phyloP scores from a whole-genome alignment of 2,888 invertebrate genomes.

The Ypsolopha scabrella region DNA sequence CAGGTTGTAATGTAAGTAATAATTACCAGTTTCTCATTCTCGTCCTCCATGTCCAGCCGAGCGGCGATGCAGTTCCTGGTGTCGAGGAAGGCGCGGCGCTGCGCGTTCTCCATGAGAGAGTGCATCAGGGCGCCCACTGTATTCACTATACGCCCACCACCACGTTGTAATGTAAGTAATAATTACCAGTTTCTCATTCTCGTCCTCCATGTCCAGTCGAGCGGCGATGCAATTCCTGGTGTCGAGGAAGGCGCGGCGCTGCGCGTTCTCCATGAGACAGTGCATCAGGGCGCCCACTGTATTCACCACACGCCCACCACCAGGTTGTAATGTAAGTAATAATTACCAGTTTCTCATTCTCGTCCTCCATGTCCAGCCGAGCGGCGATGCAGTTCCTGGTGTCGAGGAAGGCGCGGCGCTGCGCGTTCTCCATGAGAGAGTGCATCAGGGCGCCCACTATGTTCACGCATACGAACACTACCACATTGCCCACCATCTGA shows the following conservation, averaged over 20 bases:
- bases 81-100: slow-evolving; percentile 90
- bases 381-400: slow-evolving; percentile 93
- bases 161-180: slow-evolving; percentile 70
- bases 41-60: slow-evolving; percentile 93
- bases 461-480: slow-evolving; percentile 77
- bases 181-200: slow-evolving; percentile 90
- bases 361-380: slow-evolving; percentile 93
- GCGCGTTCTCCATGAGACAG: too few species aligned
- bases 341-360: slow-evolving; percentile 92
- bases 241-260: slow-evolving; percentile 90
- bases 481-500: slow-evolving; percentile 84
- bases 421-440: background rate
- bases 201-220: slow-evolving; percentile 93
- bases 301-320: too few species aligned
- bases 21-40: slow-evolving; percentile 92
- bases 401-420: slow-evolving; percentile 86
- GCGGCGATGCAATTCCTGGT: slow-evolving; percentile 93
- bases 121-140: too few species aligned
- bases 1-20: slow-evolving; percentile 81
- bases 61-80: slow-evolving; percentile 93
- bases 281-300: too few species aligned
- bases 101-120: slow-evolving; percentile 88
- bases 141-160: slow-evolving; percentile 86
- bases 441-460: too few species aligned
- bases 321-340: slow-evolving; percentile 66